Percentiles rank a stretch among this genome's conserved stretches.
Conservation (phyloP, 2,113 vertebrate species). For the Copsychus sechellarum region DNA sequence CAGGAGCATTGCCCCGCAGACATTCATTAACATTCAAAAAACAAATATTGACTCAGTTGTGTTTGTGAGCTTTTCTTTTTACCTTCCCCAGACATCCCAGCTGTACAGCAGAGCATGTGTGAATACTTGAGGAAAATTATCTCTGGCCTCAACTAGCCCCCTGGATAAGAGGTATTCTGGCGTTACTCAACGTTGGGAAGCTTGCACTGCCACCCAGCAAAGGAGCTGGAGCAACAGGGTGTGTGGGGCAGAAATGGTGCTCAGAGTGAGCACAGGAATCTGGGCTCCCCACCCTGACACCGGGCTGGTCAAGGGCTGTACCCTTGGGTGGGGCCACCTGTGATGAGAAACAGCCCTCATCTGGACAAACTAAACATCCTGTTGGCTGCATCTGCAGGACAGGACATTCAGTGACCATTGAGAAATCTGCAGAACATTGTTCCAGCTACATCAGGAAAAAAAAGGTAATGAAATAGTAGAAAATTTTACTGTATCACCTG, state of each 20-base stretch:
- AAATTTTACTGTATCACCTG: neutral
- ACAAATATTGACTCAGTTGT: neutral
- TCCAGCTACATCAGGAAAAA: neutral
- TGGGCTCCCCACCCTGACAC: neutral
- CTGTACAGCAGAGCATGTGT: neutral
- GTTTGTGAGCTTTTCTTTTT: conserved; percentile 47
- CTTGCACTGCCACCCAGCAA: neutral
- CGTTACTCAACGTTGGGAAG: neutral
- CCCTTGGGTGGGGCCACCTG: neutral
- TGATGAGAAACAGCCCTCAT: neutral
- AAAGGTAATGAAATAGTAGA: neutral
- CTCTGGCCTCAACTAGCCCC: neutral
- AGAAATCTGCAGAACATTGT: neutral
- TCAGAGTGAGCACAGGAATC: neutral
- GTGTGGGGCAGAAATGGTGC: neutral
- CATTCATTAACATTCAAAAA: neutral
- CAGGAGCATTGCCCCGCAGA: neutral
- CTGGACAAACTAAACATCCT: neutral
- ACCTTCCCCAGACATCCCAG: conserved; percentile 34
- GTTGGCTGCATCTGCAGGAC: neutral
- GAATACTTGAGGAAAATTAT: conserved; percentile 17
- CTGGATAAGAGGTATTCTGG: neutral
- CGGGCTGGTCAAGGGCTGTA: rapidly evolving
- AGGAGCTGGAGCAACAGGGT: neutral
- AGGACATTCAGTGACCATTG: neutral